phyloP scores from a whole-genome alignment of 2,888 invertebrate species.

The Phyto melanocephala region DNA sequence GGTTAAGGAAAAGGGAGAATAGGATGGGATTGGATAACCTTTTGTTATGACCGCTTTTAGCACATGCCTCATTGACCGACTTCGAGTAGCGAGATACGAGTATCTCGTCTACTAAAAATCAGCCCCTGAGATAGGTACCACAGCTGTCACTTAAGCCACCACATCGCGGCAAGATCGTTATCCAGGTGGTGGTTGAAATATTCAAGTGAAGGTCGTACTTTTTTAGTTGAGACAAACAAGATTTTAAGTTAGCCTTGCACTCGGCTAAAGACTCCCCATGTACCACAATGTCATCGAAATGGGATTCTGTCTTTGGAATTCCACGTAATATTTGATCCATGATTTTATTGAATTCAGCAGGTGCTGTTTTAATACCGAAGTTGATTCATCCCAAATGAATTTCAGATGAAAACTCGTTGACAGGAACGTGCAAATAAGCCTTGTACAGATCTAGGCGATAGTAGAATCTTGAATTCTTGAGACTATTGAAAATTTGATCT shows the following conservation, averaged over 20 bases:
- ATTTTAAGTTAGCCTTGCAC: conserved; percentile 45
- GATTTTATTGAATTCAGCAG: neutral
- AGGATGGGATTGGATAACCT: too few species aligned
- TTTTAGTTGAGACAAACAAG: conserved; percentile 27
- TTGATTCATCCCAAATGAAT: neutral
- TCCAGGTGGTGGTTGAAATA: too few species aligned
- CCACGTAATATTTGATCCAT: conserved; percentile 57
- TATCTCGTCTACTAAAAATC: too few species aligned
- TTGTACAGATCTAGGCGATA: conserved; percentile 48
- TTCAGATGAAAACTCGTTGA: neutral
- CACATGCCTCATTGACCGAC: too few species aligned
- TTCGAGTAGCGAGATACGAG: too few species aligned
- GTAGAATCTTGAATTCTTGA: conserved; percentile 41
- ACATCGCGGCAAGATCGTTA: too few species aligned
- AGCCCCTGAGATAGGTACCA: too few species aligned
- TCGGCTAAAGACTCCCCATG: conserved; percentile 35
- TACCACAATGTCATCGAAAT: conserved; percentile 63
- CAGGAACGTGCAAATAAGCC: conserved; percentile 24
- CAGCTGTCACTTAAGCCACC: too few species aligned
- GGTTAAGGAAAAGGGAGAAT: too few species aligned
- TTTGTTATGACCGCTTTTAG: too few species aligned
- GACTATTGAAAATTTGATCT: conserved; percentile 38
- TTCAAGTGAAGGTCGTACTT: conserved; percentile 58
- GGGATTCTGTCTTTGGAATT: conserved; percentile 49
- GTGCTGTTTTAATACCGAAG: conserved; percentile 41